These are phyloP conservation scores for Antechinus flavipes DNA, from an alignment of 2,113 vertebrate species.

Conservation along the genomic window DNA sequence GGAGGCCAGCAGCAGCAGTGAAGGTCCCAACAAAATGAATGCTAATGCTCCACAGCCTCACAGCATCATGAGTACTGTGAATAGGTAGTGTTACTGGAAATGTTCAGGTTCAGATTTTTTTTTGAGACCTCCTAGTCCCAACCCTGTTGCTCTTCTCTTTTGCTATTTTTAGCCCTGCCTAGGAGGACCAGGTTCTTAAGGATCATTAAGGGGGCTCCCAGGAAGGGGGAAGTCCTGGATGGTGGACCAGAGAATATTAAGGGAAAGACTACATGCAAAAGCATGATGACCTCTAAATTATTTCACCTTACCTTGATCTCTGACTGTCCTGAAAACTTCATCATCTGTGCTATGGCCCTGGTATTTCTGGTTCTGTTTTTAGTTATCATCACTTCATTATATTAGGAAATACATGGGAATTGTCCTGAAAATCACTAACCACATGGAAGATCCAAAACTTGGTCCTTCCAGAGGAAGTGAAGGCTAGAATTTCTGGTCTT, in stretches of 20 bases:
- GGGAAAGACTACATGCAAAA: background rate
- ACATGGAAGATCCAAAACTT: background rate
- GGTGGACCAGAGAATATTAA: background rate
- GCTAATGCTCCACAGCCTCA: background rate
- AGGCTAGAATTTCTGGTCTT: too few relatives aligned
- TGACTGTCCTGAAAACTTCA: background rate
- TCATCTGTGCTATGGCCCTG: background rate
- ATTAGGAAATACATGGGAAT: background rate
- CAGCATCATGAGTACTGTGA: background rate
- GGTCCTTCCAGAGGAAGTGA: background rate
- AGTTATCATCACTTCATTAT: background rate
- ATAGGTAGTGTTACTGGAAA: background rate
- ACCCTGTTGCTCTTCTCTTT: background rate
- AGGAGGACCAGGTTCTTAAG: background rate
- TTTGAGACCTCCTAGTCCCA: background rate
- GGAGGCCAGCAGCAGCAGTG: too few relatives aligned
- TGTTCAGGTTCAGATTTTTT: background rate
- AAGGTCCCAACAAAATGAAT: background rate
- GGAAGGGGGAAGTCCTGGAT: background rate
- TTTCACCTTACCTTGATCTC: background rate
- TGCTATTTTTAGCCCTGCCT: too few relatives aligned
- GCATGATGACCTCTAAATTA: background rate
- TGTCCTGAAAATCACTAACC: background rate
- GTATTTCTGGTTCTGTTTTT: too few relatives aligned
- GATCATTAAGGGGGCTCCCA: background rate